Evolutionary conservation across 2,113 vertebrate species (phyloP), one percentile per base, ranked within the genome.

Genomic region (Phrynosoma blainvillii): DNA sequence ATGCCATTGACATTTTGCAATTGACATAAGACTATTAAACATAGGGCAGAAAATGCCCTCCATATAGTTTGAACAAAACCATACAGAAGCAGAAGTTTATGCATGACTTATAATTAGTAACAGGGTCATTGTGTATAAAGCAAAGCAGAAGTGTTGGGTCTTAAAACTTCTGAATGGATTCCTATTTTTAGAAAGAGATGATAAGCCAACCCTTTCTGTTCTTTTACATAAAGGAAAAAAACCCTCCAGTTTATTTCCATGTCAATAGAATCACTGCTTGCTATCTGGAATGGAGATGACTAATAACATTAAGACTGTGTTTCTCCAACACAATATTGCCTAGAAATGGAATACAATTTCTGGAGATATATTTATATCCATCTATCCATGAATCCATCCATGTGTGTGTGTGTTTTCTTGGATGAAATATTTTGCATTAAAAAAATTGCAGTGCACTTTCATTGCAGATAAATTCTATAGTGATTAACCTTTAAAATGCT

Each of bases 101-200:
- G 47, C 59, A 42, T 88, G 54, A 79, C n/a, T 87, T 88, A 86
- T 25, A 90, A 56, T 90, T 88, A 88, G 14, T 27, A 18, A 52
- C n/a, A 71, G 30, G 77, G 85, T 79, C 78, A n/a, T 81, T 42
- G 12, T 75, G 14, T 40, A 23, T 70, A 90, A 78, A 87, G 80
- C 42, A 87, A 70, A 87, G 66, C 30, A 8, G 52, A 87, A 86
- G 12, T 13, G 47, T 86, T 91, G 84, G 89, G 42, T 82, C 71
- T 89, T 86, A 83, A 91, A 90, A 52, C 56, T 91, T 71, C 25
- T 85, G 27, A 86, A 83, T 78, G 21, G 18, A 47, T 20, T 86
- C 83, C 40, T 89, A 30, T 85, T 90, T 90, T 94, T 65, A 90
- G 71, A 90, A 42, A 5, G 78, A 78, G 59, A 56, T 76, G 30